phyloP scores from a whole-genome alignment of 2,888 invertebrate genomes.

The Micropterix aruncella region DNA sequence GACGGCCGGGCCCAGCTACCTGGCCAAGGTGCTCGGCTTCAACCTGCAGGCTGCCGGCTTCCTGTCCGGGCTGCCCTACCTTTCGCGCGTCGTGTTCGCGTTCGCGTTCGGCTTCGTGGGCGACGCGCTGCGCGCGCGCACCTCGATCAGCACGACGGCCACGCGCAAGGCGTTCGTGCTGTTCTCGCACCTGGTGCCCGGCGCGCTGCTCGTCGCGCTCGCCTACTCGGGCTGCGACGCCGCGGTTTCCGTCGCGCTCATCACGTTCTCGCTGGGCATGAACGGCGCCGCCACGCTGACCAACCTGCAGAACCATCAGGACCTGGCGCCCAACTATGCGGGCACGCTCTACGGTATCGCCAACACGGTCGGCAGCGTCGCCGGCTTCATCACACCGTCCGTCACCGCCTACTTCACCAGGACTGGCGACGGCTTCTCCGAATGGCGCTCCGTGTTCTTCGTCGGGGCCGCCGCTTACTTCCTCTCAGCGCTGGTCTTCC shows the following conservation, averaged over 20 bases:
- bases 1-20: conserved; percentile 62
- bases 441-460: conserved; percentile 62
- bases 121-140: conserved; percentile 39
- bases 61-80: conserved; percentile 55
- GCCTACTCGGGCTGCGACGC: conserved; percentile 49
- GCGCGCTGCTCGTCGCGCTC: conserved; percentile 34
- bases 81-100: conserved; percentile 51
- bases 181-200: conserved; percentile 44
- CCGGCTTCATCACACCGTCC: conserved; percentile 58
- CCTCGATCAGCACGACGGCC: conserved; percentile 26
- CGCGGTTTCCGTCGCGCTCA: conserved; percentile 46
- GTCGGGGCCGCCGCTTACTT: conserved; percentile 58
- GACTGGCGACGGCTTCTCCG: conserved; percentile 48
- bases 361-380: conserved; percentile 56
- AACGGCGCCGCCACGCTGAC: conserved; percentile 48
- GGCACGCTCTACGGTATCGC: conserved; percentile 65
- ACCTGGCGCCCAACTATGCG: conserved; percentile 64
- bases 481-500: conserved; percentile 52
- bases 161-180: conserved; percentile 52
- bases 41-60: conserved; percentile 55
- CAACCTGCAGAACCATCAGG: conserved; percentile 52
- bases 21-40: conserved; percentile 59
- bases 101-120: conserved; percentile 58
- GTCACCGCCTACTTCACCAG: conserved; percentile 52
- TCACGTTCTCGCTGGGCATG: conserved; percentile 53